Conservation (phyloP, 2,888 invertebrate genomes). For the Acronicta aceris region DNA sequence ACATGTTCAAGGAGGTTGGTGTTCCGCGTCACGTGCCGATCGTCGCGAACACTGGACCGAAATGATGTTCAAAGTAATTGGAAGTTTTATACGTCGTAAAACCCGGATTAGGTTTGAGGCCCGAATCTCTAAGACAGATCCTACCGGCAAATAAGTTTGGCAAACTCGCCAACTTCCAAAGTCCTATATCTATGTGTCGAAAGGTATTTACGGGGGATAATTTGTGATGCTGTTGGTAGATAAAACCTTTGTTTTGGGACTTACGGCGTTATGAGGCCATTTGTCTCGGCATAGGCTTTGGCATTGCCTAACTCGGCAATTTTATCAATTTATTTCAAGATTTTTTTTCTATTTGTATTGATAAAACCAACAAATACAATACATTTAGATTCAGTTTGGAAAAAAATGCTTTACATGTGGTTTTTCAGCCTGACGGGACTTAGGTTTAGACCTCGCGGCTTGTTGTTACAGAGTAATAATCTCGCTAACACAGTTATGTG, state of each 20-base stretch:
- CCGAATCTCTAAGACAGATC: conserved; percentile 30
- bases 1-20: conserved; percentile 7
- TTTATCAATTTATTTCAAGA: conserved; percentile 20
- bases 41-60: conserved; percentile 15
- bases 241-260: conserved; percentile 41
- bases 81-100: conserved; percentile 56
- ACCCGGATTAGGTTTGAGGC: conserved; percentile 46
- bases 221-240: conserved; percentile 40
- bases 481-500: too few species aligned
- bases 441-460: too few species aligned
- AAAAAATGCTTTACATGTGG: too few species aligned
- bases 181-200: conserved; percentile 52
- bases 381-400: conserved; percentile 2
- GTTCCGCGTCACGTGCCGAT: conserved; percentile 26
- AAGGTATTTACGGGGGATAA: conserved; percentile 46
- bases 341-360: conserved; percentile 15
- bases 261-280: conserved; percentile 13
- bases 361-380: conserved; percentile 23
- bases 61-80: conserved; percentile 51
- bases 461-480: too few species aligned
- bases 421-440: not conserved
- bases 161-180: conserved; percentile 42
- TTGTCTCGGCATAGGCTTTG: conserved; percentile 5
- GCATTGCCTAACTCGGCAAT: conserved; percentile 19
- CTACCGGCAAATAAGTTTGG: conserved; percentile 44